Evolutionary conservation across 2,113 vertebrate species (phyloP).

Genomic region (Paradoxurus hermaphroditus): DNA sequence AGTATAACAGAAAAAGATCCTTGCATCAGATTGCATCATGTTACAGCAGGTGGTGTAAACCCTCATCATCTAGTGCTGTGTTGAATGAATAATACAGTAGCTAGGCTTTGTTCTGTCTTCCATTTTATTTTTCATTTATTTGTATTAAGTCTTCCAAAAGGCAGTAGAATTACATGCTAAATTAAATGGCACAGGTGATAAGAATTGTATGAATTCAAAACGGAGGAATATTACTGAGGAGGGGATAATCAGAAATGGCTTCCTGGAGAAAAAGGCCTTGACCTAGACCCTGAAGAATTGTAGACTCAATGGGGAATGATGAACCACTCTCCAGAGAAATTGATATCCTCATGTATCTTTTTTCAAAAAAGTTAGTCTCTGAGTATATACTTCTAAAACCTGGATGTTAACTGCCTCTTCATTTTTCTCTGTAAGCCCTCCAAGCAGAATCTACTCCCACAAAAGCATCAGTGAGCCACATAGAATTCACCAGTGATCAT

Average conservation of each 20-base stretch:
- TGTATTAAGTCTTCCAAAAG: background rate
- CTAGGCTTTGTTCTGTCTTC: background rate
- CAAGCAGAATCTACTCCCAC: background rate
- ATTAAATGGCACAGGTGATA: background rate
- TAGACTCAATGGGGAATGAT: background rate
- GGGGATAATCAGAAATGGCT: background rate
- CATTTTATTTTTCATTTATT: background rate
- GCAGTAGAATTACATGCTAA: background rate
- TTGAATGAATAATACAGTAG: background rate
- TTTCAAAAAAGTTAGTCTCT: background rate
- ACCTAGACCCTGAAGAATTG: background rate
- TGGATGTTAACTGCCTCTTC: background rate
- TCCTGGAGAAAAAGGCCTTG: background rate
- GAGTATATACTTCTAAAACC: background rate
- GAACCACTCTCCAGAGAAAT: background rate
- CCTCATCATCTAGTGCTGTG: background rate
- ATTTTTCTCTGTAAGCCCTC: conserved; percentile 9
- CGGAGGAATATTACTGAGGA: background rate
- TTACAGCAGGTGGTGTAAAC: background rate
- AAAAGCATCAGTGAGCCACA: background rate
- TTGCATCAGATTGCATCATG: conserved; percentile 39
- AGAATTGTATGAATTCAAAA: background rate
- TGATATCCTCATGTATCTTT: background rate
- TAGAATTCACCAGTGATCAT: background rate
- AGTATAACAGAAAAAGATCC: background rate